Percentiles rank a stretch among this genome's conserved stretches.
Conservation (phyloP, 2,797 vertebrate genomes). For the Salmo trutta region DNA sequence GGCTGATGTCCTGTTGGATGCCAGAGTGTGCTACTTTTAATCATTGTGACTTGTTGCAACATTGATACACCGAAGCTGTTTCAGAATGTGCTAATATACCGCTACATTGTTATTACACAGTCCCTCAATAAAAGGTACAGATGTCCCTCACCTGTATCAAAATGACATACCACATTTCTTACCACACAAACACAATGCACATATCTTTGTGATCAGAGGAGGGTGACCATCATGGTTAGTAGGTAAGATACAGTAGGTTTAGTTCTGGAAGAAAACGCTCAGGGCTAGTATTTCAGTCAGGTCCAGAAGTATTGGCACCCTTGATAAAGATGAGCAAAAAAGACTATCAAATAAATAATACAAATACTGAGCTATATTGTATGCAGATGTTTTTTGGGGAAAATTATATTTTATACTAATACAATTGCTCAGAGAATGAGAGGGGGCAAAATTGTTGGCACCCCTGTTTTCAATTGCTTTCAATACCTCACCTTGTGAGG, state of each 20-base stretch:
- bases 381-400: too few species aligned
- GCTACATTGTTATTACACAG: slow-evolving; percentile 25
- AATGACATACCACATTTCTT: neutral
- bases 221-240: slow-evolving; percentile 58
- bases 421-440: too few species aligned
- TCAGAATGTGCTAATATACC: neutral
- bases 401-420: too few species aligned
- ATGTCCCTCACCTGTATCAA: slow-evolving; percentile 18
- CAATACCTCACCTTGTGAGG: too few species aligned
- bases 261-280: slow-evolving; percentile 14
- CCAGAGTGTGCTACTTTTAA: slow-evolving; percentile 43
- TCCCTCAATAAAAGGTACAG: neutral
- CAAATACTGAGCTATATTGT: too few species aligned
- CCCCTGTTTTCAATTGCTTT: too few species aligned
- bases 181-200: slow-evolving; percentile 24
- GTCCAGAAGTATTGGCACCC: slow-evolving; percentile 22
- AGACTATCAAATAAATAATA: too few species aligned
- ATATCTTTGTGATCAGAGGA: slow-evolving; percentile 31
- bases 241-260: slow-evolving; percentile 40
- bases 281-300: slow-evolving; percentile 42
- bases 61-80: neutral
- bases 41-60: slow-evolving; percentile 2
- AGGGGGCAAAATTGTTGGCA: too few species aligned
- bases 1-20: slow-evolving; percentile 53
- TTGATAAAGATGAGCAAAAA: too few species aligned